phyloP scores from a whole-genome alignment of 2,113 vertebrate genomes.

The Naja naja region DNA sequence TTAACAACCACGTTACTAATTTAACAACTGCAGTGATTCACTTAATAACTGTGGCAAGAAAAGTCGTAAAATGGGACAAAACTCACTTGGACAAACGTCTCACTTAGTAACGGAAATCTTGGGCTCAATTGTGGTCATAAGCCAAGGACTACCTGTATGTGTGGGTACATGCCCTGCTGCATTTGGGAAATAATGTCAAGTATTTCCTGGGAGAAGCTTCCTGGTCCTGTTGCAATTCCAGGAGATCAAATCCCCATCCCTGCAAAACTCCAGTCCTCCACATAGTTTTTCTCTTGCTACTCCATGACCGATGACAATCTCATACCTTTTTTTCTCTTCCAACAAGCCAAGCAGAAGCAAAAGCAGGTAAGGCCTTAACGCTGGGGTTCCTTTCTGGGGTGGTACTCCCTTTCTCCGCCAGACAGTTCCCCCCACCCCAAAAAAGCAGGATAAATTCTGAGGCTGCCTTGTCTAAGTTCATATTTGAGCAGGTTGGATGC shows the following conservation, averaged over 20 bases:
- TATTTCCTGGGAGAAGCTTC: neutral
- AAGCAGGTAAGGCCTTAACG: constrained; percentile 85
- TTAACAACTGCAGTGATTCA: neutral
- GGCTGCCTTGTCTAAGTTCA: neutral
- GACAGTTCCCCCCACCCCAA: neutral
- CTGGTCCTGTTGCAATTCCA: neutral
- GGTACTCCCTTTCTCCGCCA: neutral
- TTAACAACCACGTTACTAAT: neutral
- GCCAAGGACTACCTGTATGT: neutral
- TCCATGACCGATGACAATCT: constrained; percentile 44
- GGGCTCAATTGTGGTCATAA: neutral
- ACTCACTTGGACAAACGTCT: neutral
- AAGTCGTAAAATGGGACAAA: neutral
- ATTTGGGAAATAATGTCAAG: neutral
- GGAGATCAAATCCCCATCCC: neutral
- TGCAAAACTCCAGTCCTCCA: constrained; percentile 2
- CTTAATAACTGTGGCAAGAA: neutral
- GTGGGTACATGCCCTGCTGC: neutral
- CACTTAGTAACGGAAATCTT: neutral
- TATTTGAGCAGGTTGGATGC: neutral
- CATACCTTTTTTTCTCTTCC: constrained; percentile 70
- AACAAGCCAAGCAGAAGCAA: constrained; percentile 97
- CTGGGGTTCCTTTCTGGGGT: neutral
- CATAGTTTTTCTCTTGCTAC: neutral
- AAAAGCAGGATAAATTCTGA: neutral